phyloP scores from a whole-genome alignment of 2,888 invertebrate species.

The Andrena marginata region DNA sequence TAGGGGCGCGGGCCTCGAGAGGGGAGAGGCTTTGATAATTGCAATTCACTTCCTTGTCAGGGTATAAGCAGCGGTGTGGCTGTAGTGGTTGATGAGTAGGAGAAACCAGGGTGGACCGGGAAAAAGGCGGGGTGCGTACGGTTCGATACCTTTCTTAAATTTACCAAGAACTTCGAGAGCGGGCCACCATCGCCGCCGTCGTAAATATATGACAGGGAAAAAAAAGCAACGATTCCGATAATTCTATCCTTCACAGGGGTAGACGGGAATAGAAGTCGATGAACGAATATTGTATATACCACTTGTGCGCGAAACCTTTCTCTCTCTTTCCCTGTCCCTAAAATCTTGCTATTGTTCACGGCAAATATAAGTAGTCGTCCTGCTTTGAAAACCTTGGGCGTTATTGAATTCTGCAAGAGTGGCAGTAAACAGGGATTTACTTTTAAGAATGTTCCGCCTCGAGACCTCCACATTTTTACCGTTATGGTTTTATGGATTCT shows the following conservation, averaged over 20 bases:
- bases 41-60: conserved; percentile 82
- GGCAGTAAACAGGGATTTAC: background rate
- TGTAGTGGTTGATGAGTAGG: conserved; percentile 75
- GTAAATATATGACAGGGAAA: conserved; percentile 71
- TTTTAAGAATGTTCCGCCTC: background rate
- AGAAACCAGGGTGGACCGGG: conserved; percentile 64
- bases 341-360: conserved; percentile 16
- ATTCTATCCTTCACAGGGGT: conserved; percentile 38
- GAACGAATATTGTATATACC: conserved; percentile 14
- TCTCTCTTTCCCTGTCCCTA: background rate
- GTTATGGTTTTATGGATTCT: background rate
- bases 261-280: conserved; percentile 29
- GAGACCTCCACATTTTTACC: background rate
- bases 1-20: conserved; percentile 46
- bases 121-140: conserved; percentile 64
- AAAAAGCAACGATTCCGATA: conserved; percentile 60
- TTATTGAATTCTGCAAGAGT: background rate
- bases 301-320: background rate
- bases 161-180: conserved; percentile 59
- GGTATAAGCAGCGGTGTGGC: conserved; percentile 74
- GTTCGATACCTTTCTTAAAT: conserved; percentile 76
- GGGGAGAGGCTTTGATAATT: conserved; percentile 83
- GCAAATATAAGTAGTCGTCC: background rate
- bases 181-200: conserved; percentile 17
- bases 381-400: conserved; percentile 5